phyloP scores from a whole-genome alignment of 2,113 vertebrate genomes.

The Coregonus clupeaformis region DNA sequence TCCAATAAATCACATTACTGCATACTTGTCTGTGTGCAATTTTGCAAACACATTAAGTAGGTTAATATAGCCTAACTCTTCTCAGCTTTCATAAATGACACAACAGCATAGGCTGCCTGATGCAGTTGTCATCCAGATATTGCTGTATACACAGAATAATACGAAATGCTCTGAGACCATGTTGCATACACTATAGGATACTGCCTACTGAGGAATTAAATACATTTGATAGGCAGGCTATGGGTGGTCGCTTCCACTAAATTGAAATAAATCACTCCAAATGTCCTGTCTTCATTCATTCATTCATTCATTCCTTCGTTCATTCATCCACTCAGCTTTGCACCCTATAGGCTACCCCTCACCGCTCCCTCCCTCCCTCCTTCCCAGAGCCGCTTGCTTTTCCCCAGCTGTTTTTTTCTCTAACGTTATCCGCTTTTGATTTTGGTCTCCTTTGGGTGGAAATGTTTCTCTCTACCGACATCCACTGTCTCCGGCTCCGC shows the following conservation, averaged over 20 bases:
- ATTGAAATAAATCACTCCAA: background rate
- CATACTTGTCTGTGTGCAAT: too few species aligned
- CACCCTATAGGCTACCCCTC: slow-evolving; percentile 53
- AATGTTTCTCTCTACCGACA: slow-evolving; percentile 48
- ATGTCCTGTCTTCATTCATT: slow-evolving; percentile 51
- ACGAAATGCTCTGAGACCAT: too few species aligned
- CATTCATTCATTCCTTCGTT: slow-evolving; percentile 62
- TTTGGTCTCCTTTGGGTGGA: slow-evolving; percentile 12
- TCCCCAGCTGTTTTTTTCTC: slow-evolving; percentile 16
- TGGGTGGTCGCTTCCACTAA: background rate
- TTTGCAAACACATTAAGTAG: too few species aligned
- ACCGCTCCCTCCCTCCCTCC: slow-evolving; percentile 50
- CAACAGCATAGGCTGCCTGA: too few species aligned
- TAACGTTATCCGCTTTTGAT: slow-evolving; percentile 47
- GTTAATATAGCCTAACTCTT: too few species aligned
- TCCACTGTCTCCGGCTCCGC: slow-evolving; percentile 24
- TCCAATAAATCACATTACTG: too few species aligned
- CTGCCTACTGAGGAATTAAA: background rate
- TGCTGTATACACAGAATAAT: background rate
- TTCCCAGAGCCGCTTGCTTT: background rate
- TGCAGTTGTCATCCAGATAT: background rate
- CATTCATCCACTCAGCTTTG: slow-evolving; percentile 68
- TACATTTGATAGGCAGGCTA: background rate
- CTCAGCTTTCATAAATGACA: background rate
- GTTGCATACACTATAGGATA: background rate